Conservation (phyloP, 64 coral and sea anemone genomes). For the Montipora efflorescens region DNA sequence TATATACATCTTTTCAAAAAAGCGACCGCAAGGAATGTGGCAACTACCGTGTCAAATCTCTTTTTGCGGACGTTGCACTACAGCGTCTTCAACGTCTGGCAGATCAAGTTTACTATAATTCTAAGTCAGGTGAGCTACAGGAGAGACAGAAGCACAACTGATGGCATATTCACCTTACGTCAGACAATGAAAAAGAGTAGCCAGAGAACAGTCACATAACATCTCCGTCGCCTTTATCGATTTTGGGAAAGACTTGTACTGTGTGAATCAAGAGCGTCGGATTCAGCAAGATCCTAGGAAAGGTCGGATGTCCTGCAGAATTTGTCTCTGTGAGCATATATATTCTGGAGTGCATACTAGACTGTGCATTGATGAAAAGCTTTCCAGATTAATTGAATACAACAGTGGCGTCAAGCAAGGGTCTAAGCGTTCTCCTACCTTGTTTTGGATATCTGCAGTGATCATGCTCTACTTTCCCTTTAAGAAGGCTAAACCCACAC, state of each 20-base stretch:
- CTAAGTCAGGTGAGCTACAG: no score
- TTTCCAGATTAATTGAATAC: slow-evolving; percentile 33
- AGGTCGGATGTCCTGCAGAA: slow-evolving; percentile 8
- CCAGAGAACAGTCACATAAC: no score
- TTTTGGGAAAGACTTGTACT: slow-evolving; percentile 18
- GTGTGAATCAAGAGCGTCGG: slow-evolving; percentile 22
- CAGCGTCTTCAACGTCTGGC: neutral
- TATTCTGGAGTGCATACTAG: slow-evolving; percentile 18
- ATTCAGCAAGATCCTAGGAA: neutral
- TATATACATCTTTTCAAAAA: slow-evolving; percentile 3
- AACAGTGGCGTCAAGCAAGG: slow-evolving; percentile 43
- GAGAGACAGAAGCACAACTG: neutral
- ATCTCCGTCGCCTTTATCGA: slow-evolving; percentile 5
- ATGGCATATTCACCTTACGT: no score
- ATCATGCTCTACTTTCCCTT: neutral
- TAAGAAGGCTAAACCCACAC: neutral
- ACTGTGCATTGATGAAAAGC: slow-evolving; percentile 25
- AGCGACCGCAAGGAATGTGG: slow-evolving; percentile 1
- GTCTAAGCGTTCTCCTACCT: slow-evolving; percentile 7
- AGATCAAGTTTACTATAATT: neutral
- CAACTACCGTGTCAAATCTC: slow-evolving; percentile 9
- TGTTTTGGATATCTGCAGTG: slow-evolving; percentile 31
- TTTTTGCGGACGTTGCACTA: neutral
- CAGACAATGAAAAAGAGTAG: no score
- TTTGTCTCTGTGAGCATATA: slow-evolving; percentile 15